Base-by-base conservation (phyloP, 1,140 invertebrate species). In the Xylocopa sonorina region DNA sequence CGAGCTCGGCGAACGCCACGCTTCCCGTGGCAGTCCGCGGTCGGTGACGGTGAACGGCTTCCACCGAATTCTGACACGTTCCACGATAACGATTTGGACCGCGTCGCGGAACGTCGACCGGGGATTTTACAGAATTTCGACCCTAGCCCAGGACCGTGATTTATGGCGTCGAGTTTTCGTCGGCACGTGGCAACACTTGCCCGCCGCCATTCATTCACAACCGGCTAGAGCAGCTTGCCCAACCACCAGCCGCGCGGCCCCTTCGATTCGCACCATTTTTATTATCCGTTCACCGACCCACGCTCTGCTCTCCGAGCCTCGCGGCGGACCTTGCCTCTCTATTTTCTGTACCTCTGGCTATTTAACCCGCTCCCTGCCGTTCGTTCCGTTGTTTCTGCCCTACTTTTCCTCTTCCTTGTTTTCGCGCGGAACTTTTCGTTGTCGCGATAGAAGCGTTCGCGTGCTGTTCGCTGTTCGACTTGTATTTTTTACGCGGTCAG, bases 151-250 rank as follows among this genome's bases (percentile, higher is more conserved):
- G 12, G 21, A 9, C 12, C 16, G 69, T 74, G 55, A 84, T 78
- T 84, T 81, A 85, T 85, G 9, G 50, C 29, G n/a, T 24, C 57
- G n/a, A 32, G 21, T 76, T 81, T 78, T 27, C 32, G 16, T 27
- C 66, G 67, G 67, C 78, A 80, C 81, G 77, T 80, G 71, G 55
- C 38, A 63, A 34, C 24, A 27, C 29, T 80, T 60, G 60, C 27
- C 18, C 55, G 4, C 43, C n/a, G 38, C 43, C 18, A 71, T 32
- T 84, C 53, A 77, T 80, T 84, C 67, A 67, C 64, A 64, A 82
- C 62, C 48, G 12, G 41, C 73, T 24, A 67, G 4, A 24, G 18
- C 48, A 16, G 29, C 51, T 27, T 64, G 9, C 34, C 21, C 58
- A 0, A 14, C 4, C 27, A 48, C 48, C 24, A 16, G 24, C 63